A percentile compares a stretch with the other conserved stretches of the same genome.
These are phyloP conservation scores for Enteromius radiatus DNA, from an alignment of 2,797 vertebrate species.

Conservation along the genomic window DNA sequence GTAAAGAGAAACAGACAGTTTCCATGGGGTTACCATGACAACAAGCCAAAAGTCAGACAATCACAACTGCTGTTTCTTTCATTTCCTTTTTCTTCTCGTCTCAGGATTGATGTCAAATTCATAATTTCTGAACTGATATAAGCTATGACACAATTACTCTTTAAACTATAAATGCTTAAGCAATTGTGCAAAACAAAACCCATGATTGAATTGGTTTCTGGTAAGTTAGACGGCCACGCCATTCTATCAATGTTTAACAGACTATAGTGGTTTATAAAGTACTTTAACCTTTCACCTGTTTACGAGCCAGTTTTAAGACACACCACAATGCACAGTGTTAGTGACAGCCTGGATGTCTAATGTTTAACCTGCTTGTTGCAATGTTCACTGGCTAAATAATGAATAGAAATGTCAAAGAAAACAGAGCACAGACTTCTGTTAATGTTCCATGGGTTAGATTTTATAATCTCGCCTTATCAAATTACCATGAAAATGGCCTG, in stretches of 20 bases:
- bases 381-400: slow-evolving; percentile 28
- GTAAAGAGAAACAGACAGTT: not conserved
- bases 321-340: slow-evolving; percentile 29
- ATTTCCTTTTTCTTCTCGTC: not conserved
- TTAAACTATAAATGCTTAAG: slow-evolving; percentile 4
- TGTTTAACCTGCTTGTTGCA: slow-evolving; percentile 32
- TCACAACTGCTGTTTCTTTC: not conserved
- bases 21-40: not conserved
- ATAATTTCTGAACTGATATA: not conserved
- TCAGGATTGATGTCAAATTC: not conserved
- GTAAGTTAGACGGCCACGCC: slow-evolving; percentile 16
- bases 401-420: slow-evolving; percentile 22
- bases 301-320: slow-evolving; percentile 47
- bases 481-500: slow-evolving; percentile 5
- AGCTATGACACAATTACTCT: not conserved
- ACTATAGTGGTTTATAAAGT: slow-evolving; percentile 29
- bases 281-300: slow-evolving; percentile 56
- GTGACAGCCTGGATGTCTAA: slow-evolving; percentile 33
- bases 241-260: slow-evolving; percentile 61
- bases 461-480: slow-evolving; percentile 1
- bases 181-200: slow-evolving; percentile 33
- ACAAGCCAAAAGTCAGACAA: not conserved
- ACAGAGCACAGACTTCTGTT: not conserved
- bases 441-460: not conserved
- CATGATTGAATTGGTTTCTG: slow-evolving; percentile 46